Evolutionary conservation across 2,113 vertebrate genomes (phyloP).

Genomic region (Pongo abelii): DNA sequence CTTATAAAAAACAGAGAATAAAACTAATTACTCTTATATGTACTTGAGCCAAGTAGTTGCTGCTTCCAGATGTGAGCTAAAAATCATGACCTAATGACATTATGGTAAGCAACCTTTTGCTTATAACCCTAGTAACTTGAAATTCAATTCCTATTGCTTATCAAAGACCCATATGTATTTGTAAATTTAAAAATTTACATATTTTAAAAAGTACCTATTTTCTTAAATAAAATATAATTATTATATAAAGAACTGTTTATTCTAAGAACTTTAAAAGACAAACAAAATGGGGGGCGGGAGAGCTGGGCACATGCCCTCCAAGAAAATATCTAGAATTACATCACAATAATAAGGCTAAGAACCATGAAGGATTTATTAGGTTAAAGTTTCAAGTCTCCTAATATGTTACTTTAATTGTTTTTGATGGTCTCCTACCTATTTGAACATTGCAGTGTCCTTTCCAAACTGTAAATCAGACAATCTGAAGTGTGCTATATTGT

Average conservation of each 20-base stretch:
- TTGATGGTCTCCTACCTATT: not conserved
- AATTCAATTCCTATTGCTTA: conserved; percentile 6
- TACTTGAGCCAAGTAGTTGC: not conserved
- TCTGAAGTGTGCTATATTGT: conserved; percentile 4
- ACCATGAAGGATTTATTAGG: not conserved
- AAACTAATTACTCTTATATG: conserved; percentile 20
- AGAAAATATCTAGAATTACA: not conserved
- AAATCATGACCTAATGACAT: not conserved
- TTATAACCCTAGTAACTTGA: not conserved
- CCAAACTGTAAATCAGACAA: not conserved
- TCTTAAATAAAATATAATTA: conserved; percentile 19
- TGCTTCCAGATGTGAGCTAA: not conserved
- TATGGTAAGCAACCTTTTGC: not conserved
- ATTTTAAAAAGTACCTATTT: conserved; percentile 12
- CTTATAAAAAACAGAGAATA: conserved; percentile 12
- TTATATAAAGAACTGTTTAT: not conserved
- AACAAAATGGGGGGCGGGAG: not conserved
- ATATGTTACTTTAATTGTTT: not conserved
- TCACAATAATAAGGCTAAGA: not conserved
- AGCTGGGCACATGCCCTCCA: not conserved
- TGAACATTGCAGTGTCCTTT: not conserved
- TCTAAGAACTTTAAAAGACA: conserved; percentile 19
- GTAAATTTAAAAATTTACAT: not conserved
- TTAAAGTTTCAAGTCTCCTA: not conserved
- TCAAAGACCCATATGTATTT: not conserved